Evolutionary conservation across 1,140 invertebrate genomes (phyloP), one percentile per base, ranked within the genome.

Genomic region (Camponotus floridanus): DNA sequence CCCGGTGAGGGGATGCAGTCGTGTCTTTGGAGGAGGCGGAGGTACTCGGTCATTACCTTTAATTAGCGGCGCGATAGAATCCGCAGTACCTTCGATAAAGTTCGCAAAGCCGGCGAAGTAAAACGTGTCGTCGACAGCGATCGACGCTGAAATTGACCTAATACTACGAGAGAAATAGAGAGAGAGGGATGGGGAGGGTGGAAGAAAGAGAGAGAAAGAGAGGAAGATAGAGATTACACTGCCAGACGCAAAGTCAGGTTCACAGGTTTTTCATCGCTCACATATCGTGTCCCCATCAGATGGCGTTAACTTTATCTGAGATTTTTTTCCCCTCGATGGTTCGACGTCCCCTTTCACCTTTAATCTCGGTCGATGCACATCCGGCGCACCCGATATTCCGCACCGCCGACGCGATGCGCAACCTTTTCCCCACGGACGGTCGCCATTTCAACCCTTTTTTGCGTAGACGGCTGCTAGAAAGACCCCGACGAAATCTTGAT

Each of bases 31-130:
- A 18, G 8, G 26, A 18, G 26, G 15, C 1, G 13, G 6, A 21
- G 26, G 18, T 31, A 36, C 11, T 61, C 68, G 55, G 13, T 68
- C 71, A 73, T 85, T 73, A 59, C 26, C 59, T 67, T 88, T 79
- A 88, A 88, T 88, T 88, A 88, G 76, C 21, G 73, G n/a, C 4
- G 4, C 13, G 67, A 88, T 67, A 39, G 76, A 87, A 87, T 78
- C 31, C 39, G 31, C 33, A 61, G 31, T 31, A 31, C 6, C 79
- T 73, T 83, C 68, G 39, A 83, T 74, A 83, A 83, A 83, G 79
- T 83, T 73, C 31, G 79, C 68, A 73, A 74, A 83, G n/a, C 68
- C 39, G 51, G 31, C 31, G 55, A 73, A 83, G 68, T 73, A 71
- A 83, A 83, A 83, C 79, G 68, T 83, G 71, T 85, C 81, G 73